Base-by-base conservation (phyloP, 1,140 invertebrate species). In the Dinoponera quadriceps region DNA sequence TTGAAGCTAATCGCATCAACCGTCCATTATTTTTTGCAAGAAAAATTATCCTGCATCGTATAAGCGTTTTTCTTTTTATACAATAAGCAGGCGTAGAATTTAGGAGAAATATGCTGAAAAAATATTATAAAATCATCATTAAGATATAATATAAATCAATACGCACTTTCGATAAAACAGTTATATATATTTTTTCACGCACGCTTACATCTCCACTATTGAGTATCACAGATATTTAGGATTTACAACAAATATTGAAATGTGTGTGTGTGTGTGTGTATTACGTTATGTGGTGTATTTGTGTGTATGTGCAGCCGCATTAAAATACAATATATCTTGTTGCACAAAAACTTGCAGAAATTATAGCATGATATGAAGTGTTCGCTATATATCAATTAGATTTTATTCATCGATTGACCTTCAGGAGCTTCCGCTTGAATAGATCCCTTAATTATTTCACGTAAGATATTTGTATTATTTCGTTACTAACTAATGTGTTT, bases 151-250 rank as follows among this genome's bases (percentile, higher is more conserved):
- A 2, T 65, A 77, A 25, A 14, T 62, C 27, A 29, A 60, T 49
- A 25, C 38, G 33, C 7, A 29, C 14, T 77, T 38, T 77, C 29
- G 5, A 44, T 33, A 44, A 75, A 77, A 62, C 3, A 65, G 9
- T 54, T 65, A 38, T 51, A 65, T 77, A 65, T 65, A 44, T 54
- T 60, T 33, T 63, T 65, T 38, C 29, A 16, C 27, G 25, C 16
- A 27, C 33, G 33, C 7, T 44, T 44, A 44, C 11, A 68, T 22
- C 3, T 27, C 55, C 3, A 55, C 18, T 29, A 57, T 25, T 69
- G 22, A 48, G 18, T 78, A 69, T 78, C 75, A 78, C 63, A 69
- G 75, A 78, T 69, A 69, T 78, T 78, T 78, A 55, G n/a, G 9
- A 57, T 63, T 44, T 33, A 75, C 18, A 51, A 66, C 13, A 55